Evolutionary conservation across 2,113 vertebrate species (phyloP).

Genomic region (Emydura subglobosa): DNA sequence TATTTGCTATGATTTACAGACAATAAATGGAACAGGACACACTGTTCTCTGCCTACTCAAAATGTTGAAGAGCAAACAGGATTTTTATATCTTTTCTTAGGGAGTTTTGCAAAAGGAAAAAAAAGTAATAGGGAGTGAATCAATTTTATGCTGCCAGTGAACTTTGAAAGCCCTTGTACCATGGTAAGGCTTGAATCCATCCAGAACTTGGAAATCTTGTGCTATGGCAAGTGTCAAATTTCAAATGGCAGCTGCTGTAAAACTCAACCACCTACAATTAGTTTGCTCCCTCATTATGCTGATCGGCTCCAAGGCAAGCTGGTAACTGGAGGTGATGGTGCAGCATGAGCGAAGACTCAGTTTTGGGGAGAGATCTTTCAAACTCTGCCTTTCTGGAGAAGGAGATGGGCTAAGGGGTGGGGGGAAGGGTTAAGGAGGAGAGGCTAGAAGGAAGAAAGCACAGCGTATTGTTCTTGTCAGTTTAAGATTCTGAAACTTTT

Average conservation of each 20-base stretch:
- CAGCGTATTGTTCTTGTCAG: background rate
- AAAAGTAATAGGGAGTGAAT: background rate
- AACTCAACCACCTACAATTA: background rate
- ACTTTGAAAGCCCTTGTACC: background rate
- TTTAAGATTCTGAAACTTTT: background rate
- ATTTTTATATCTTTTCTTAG: fast-evolving
- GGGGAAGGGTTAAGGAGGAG: background rate
- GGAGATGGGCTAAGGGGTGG: background rate
- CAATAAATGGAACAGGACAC: background rate
- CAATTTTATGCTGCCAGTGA: background rate
- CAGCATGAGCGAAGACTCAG: background rate
- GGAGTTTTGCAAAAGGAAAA: background rate
- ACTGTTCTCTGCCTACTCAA: background rate
- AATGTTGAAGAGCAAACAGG: background rate
- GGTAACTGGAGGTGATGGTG: background rate
- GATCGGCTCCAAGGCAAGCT: background rate
- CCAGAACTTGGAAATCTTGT: background rate
- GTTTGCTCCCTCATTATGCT: background rate
- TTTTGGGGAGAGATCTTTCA: background rate
- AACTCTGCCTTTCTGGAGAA: background rate
- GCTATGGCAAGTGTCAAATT: background rate
- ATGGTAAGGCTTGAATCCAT: background rate
- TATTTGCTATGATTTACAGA: background rate
- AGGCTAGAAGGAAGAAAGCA: background rate
- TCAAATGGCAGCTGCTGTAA: background rate